Evolutionary conservation across 64 coral and sea anemone species (phyloP), one percentile per base, ranked within the genome.

Genomic region (Pocillopora verrucosa): DNA sequence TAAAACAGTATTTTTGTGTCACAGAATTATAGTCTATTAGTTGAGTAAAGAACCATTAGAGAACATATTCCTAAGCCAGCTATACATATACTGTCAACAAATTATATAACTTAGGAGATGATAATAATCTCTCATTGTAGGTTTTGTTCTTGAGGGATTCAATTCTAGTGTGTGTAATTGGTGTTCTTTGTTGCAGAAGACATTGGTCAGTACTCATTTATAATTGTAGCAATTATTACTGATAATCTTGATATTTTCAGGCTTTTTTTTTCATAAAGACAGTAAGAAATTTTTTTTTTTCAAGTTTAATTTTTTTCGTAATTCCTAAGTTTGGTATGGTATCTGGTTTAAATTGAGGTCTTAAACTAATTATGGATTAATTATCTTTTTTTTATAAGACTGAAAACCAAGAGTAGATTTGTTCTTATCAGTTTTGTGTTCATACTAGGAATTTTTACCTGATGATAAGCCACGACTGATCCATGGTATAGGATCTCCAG

Each of bases 111-210:
- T 78, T 35, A 61, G 20, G 22, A 75, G 20, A 10, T 22, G 45
- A 30, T 34, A 11, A 0, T 61, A n/a, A 7, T 9, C 57, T 45
- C 41, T 45, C 41, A n/a, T 72, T 17, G 12, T 6, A 92, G 93
- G 93, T 22, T 95, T 95, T 91, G 84, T 95, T 34, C 59, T 95
- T 58, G 85, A 95, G 59, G 93, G 93, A 19, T 95, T 95, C 38
- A 63, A 35, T 16, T 72, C 67, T 24, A 72, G 62, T 57, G 2
- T 24, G 11, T 80, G 89, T 67, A 79, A 95, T 25, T 95, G 89
- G 93, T 61, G 72, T 0, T 58, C 76, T 81, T 51, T 95, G 36
- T 72, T 95, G 73, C 20, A 82, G 34, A 91, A 87, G 16, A 95
- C 93, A 12, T 62, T 87, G 89, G 93, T 95, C 25, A 13, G 85